Evolutionary conservation across 2,888 invertebrate species (phyloP), one percentile per base, ranked within the genome.

Genomic region (Hoplodrina ambigua): DNA sequence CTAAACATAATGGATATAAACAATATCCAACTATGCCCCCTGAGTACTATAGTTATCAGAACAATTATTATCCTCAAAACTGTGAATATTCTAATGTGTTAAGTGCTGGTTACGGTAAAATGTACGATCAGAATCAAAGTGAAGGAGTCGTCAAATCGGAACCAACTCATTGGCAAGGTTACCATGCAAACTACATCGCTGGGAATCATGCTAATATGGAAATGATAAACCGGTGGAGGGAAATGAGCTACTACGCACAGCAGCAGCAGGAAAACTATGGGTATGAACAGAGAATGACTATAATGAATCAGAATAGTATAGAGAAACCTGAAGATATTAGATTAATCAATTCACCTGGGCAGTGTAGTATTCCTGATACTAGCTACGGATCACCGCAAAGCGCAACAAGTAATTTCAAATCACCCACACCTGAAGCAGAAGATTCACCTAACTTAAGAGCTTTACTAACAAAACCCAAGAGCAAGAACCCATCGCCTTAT

Each of bases 391-490:
- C 95, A 49, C 93, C 94, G 8, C 93, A 92, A 82, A 94, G 93
- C 72, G 79, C 80, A 19, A 85, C 91, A 5, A 93, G 93, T 72
- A 89, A 87, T 65, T 80, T 91, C 2, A 92, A 94, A 80, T 82
- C 94, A 63, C 79, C 87, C 4, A 89, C 90, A 50, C 90, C 91
- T 33, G 92, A 93, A 72, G 85, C 80, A 57, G 92, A 95, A 5
- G 96, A 96, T 85, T 96, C 96, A 19, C 96, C 97, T 17, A 97
- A 97, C 54, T 88, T 97, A 25, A 94, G 97, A 80, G 96, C 97
- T 0, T 87, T 97, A 62, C 90, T 97, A 67, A 96, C 96, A 5
- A 92, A 93, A 71, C 88, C 91, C 0, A 85, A 79, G 7, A 82
- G 70, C 69, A 93, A 90, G 88, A 94, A 89, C 79, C 82, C 82